Evolutionary conservation across 2,797 vertebrate genomes (phyloP).

Genomic region (Phataginus tricuspis): DNA sequence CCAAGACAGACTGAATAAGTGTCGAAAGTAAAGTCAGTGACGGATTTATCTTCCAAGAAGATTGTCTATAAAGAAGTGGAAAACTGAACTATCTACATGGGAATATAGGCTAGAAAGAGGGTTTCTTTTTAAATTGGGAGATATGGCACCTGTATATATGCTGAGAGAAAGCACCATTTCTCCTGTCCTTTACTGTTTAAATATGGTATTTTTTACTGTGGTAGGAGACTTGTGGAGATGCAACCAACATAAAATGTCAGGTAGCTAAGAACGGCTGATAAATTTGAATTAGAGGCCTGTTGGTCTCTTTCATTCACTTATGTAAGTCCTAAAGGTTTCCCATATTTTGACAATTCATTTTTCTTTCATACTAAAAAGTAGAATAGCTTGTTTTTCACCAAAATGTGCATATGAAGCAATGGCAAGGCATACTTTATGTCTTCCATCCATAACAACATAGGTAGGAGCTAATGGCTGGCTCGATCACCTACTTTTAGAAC

Average conservation of each 20-base stretch:
- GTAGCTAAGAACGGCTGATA: background rate
- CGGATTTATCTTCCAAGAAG: background rate
- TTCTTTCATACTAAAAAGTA: constrained; percentile 1
- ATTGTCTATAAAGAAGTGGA: background rate
- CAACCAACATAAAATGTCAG: background rate
- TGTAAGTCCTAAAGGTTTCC: background rate
- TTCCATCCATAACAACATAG: background rate
- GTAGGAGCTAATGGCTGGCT: background rate
- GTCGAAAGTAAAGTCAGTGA: background rate
- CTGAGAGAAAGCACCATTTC: background rate
- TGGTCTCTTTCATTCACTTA: background rate
- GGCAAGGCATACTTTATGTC: background rate
- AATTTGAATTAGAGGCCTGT: background rate
- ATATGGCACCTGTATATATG: background rate
- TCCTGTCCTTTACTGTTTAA: background rate
- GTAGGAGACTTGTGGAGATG: background rate
- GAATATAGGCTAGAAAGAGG: background rate
- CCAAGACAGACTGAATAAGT: background rate
- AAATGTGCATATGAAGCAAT: background rate
- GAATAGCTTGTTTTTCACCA: background rate
- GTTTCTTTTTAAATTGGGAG: background rate
- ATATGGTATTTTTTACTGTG: background rate
- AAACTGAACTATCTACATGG: background rate
- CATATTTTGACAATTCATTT: background rate
- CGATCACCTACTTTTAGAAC: background rate